phyloP scores from a whole-genome alignment of 1,140 invertebrate species.

The Eumaeus atala region DNA sequence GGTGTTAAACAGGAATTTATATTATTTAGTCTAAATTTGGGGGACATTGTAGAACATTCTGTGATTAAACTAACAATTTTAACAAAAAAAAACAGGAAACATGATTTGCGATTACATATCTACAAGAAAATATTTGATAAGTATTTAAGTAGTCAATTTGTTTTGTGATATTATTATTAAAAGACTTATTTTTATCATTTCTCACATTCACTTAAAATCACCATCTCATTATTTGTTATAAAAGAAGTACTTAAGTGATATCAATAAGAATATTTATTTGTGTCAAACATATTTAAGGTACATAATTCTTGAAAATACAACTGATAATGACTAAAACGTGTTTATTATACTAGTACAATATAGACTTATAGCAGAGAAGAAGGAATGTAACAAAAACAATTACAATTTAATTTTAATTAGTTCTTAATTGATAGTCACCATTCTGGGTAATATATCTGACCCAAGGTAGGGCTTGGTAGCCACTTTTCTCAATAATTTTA shows the following conservation, averaged over 20 bases:
- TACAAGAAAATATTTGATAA: too few relatives aligned
- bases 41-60: too few relatives aligned
- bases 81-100: too few relatives aligned
- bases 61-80: too few relatives aligned
- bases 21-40: too few relatives aligned
- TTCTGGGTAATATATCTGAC: constrained; percentile 99
- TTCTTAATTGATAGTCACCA: constrained; percentile 98
- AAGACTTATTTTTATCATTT: too few relatives aligned
- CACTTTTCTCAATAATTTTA: constrained; percentile 99
- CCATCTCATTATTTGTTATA: not conserved
- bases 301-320: constrained; percentile 32
- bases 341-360: constrained; percentile 18
- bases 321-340: constrained; percentile 14
- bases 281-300: constrained; percentile 28
- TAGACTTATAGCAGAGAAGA: constrained; percentile 34
- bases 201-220: too few relatives aligned
- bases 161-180: too few relatives aligned
- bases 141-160: too few relatives aligned
- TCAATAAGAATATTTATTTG: constrained; percentile 28
- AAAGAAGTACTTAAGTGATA: constrained; percentile 4
- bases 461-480: constrained; percentile 99
- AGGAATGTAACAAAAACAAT: constrained; percentile 45
- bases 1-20: too few relatives aligned
- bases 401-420: constrained; percentile 79
- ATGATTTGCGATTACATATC: too few relatives aligned